A percentile compares a stretch with the other conserved stretches of the same genome.
Evolutionary conservation across 1,140 invertebrate genomes (phyloP).

Genomic region (Papilio machaon): DNA sequence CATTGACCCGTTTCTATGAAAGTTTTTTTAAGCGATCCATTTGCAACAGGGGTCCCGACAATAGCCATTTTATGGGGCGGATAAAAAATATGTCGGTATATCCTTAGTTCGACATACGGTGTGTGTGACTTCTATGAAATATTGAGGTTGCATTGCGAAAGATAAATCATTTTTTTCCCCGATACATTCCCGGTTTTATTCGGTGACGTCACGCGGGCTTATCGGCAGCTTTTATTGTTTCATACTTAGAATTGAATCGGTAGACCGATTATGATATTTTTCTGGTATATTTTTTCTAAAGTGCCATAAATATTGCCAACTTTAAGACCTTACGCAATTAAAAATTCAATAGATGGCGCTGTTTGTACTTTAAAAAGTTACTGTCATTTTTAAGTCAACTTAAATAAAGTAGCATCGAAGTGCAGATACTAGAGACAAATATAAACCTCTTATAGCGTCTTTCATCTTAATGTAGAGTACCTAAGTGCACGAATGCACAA

Average conservation of each 20-base stretch:
- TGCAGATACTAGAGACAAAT: constrained; percentile 7
- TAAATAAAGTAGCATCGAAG: not conserved
- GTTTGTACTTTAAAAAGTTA: not conserved
- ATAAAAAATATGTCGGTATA: constrained; percentile 37
- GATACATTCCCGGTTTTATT: constrained; percentile 24
- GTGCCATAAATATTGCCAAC: not conserved
- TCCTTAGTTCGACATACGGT: constrained; percentile 28
- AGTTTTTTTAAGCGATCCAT: constrained; percentile 24
- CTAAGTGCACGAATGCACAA: not conserved
- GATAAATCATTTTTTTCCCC: constrained; percentile 18
- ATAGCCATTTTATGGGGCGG: constrained; percentile 33
- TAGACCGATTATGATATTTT: not conserved
- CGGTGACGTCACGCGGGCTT: constrained; percentile 14
- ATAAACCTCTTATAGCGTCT: constrained; percentile 25
- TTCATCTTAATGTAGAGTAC: not conserved
- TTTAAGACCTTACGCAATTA: not conserved
- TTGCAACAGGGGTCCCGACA: constrained; percentile 33
- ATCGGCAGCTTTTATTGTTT: constrained; percentile 24
- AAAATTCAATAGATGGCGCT: not conserved
- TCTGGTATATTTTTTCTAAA: not conserved
- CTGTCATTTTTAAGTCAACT: constrained; percentile 5
- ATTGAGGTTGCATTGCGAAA: constrained; percentile 35
- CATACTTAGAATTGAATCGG: constrained; percentile 17
- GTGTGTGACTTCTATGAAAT: constrained; percentile 32
- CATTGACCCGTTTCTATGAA: constrained; percentile 35